Evolutionary conservation across 2,888 invertebrate species (phyloP).

Genomic region (Cacoxenus indagator): DNA sequence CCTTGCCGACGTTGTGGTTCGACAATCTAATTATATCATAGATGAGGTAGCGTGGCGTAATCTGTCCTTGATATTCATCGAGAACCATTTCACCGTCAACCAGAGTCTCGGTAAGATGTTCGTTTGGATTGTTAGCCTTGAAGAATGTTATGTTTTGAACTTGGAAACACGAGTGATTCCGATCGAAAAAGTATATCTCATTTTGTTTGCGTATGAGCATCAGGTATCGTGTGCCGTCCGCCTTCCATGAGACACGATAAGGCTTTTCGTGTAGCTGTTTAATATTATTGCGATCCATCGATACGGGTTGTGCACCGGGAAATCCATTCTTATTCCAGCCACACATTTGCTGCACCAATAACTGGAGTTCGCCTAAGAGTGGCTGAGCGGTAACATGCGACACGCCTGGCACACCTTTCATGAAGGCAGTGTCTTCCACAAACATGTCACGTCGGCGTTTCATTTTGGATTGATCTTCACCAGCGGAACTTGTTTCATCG

Average conservation of each 20-base stretch:
- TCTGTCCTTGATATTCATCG: constrained; percentile 82
- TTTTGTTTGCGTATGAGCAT: constrained; percentile 91
- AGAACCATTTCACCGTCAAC: constrained; percentile 98
- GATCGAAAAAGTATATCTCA: constrained; percentile 93
- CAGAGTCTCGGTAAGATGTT: constrained; percentile 84
- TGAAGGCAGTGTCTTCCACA: no score
- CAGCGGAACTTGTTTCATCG: constrained; percentile 48
- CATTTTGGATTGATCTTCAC: constrained; percentile 66
- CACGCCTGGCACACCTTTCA: no score
- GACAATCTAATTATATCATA: constrained; percentile 94
- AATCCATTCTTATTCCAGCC: constrained; percentile 86
- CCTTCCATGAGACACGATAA: no score
- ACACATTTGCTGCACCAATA: constrained; percentile 84
- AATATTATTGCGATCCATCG: constrained; percentile 91
- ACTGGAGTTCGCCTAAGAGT: constrained; percentile 77
- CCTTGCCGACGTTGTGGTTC: no score
- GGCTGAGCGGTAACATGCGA: no score
- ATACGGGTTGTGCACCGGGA: constrained; percentile 97
- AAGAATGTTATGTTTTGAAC: constrained; percentile 86
- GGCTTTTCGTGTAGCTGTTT: constrained; percentile 81
- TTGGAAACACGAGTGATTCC: no score
- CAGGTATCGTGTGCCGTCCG: constrained; percentile 97
- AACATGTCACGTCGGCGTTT: constrained; percentile 73
- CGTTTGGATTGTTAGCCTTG: constrained; percentile 78
- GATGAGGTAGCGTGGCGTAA: constrained; percentile 90